Conservation (phyloP, 2,113 vertebrate genomes). For the Proterorhinus semilunaris region DNA sequence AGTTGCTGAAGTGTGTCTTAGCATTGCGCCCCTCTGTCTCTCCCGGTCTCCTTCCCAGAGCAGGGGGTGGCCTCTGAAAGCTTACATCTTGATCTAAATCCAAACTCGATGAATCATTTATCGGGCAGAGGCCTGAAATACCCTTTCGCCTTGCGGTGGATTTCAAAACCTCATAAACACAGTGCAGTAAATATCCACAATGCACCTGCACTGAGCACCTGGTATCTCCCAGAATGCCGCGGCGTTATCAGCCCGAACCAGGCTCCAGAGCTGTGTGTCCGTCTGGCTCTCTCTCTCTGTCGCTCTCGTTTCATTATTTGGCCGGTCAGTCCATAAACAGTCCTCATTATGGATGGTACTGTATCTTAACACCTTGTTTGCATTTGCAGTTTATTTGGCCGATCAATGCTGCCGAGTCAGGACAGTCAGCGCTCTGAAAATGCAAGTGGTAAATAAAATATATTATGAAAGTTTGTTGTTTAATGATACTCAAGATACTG, state of each 20-base stretch:
- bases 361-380: slow-evolving; percentile 12
- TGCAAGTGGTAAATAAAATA: neutral
- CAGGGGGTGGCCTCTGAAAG: slow-evolving; percentile 41
- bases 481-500: neutral
- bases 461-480: neutral
- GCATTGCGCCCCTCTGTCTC: slow-evolving; percentile 17
- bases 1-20: slow-evolving; percentile 15
- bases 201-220: slow-evolving; percentile 57
- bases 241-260: slow-evolving; percentile 63
- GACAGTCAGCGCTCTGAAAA: neutral
- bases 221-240: slow-evolving; percentile 64
- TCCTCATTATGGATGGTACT: slow-evolving; percentile 40
- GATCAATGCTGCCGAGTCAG: slow-evolving; percentile 6
- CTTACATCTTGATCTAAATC: slow-evolving; percentile 59
- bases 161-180: slow-evolving; percentile 31
- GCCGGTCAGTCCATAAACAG: slow-evolving; percentile 51
- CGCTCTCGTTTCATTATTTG: slow-evolving; percentile 32
- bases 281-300: slow-evolving; percentile 18
- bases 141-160: slow-evolving; percentile 40
- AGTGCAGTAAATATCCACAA: slow-evolving; percentile 37
- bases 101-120: slow-evolving; percentile 66
- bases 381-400: slow-evolving; percentile 26
- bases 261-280: slow-evolving; percentile 44
- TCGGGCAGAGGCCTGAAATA: slow-evolving; percentile 56
- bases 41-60: slow-evolving; percentile 26